Percentiles rank a stretch among this genome's conserved stretches.
Evolutionary conservation across 1,140 invertebrate genomes (phyloP).

Genomic region (Diachasmimorpha longicaudata): DNA sequence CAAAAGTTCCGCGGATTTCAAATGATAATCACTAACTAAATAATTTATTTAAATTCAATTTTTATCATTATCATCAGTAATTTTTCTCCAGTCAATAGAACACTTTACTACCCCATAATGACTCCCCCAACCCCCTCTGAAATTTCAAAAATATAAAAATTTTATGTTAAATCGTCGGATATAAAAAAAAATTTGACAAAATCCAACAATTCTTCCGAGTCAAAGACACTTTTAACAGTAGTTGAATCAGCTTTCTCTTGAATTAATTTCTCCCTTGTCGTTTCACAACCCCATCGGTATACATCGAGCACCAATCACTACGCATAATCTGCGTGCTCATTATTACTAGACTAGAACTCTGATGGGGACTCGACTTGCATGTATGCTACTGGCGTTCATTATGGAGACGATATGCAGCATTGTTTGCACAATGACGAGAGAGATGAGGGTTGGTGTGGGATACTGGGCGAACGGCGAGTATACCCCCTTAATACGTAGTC

Average conservation of each 20-base stretch:
- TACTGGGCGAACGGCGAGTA: neutral
- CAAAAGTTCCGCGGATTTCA: neutral
- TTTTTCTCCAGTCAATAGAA: too few species aligned
- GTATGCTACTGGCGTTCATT: constrained; percentile 53
- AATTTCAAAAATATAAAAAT: too few species aligned
- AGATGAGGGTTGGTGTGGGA: constrained; percentile 48
- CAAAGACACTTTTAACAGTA: constrained; percentile 7
- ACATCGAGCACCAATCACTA: constrained; percentile 56
- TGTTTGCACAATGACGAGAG: constrained; percentile 60
- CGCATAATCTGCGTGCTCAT: constrained; percentile 62
- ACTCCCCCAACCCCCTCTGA: too few species aligned
- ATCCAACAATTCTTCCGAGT: neutral
- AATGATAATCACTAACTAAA: neutral
- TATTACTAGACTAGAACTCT: constrained; percentile 58
- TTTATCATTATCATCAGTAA: too few species aligned
- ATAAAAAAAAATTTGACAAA: too few species aligned
- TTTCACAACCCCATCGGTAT: constrained; percentile 1
- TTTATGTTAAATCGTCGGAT: too few species aligned
- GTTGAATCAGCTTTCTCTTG: too few species aligned
- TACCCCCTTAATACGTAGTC: constrained; percentile 35
- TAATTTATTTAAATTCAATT: too few species aligned
- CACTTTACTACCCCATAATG: too few species aligned
- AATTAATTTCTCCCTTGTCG: neutral
- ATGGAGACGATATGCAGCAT: constrained; percentile 61
- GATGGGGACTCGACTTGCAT: constrained; percentile 34